Conservation (phyloP, 2,113 vertebrate species). For the Verasper variegatus region DNA sequence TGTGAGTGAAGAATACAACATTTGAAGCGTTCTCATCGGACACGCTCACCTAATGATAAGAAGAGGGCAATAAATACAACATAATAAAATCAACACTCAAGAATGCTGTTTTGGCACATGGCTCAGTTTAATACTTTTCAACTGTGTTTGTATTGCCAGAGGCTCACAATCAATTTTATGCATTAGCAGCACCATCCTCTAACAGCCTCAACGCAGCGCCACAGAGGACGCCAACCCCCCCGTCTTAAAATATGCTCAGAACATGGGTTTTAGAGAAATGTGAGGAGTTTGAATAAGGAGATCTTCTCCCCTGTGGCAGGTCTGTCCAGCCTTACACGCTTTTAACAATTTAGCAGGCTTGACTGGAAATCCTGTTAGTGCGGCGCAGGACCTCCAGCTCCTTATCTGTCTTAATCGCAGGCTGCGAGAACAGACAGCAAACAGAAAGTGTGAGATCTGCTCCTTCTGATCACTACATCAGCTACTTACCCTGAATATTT, state of each 20-base stretch:
- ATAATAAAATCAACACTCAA: neutral
- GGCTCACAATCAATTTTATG: conserved; percentile 17
- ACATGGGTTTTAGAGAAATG: conserved; percentile 46
- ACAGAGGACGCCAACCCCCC: conserved; percentile 14
- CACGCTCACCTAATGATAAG: neutral
- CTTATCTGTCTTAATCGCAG: conserved; percentile 59
- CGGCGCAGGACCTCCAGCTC: conserved; percentile 25
- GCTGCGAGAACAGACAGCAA: conserved; percentile 38
- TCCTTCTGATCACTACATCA: conserved; percentile 62
- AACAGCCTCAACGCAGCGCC: conserved; percentile 8
- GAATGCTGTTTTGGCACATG: neutral
- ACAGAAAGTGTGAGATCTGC: conserved; percentile 29
- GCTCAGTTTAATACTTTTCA: conserved; percentile 33
- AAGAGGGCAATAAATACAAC: conserved; percentile 14
- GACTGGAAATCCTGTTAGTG: conserved; percentile 55
- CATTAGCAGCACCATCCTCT: conserved; percentile 24
- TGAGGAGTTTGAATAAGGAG: conserved; percentile 56
- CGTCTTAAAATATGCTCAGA: conserved; percentile 34
- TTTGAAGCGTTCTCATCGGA: neutral
- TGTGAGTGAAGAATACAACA: neutral
- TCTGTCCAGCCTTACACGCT: conserved; percentile 35
- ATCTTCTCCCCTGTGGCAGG: conserved; percentile 34
- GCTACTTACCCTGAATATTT: conserved; percentile 46
- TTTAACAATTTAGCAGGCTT: conserved; percentile 45
- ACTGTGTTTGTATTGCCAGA: conserved; percentile 6